phyloP scores from a whole-genome alignment of 2,797 vertebrate species.

The Tangara arthus region DNA sequence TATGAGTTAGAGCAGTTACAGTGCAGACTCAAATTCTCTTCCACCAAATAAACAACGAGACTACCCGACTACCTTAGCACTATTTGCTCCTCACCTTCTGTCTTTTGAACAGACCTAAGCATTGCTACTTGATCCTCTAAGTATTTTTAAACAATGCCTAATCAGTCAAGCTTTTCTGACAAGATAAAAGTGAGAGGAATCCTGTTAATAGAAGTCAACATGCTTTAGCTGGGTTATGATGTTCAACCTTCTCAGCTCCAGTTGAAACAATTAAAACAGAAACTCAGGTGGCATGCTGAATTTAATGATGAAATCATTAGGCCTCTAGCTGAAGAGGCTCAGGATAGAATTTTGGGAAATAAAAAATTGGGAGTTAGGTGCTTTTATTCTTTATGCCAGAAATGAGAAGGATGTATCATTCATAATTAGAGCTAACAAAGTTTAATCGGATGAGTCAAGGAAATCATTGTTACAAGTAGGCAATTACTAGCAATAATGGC shows the following conservation, averaged over 20 bases:
- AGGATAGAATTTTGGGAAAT: neutral
- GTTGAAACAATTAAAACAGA: neutral
- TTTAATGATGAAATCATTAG: neutral
- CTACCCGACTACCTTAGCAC: neutral
- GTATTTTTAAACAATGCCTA: neutral
- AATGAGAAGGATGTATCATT: neutral
- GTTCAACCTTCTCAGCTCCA: neutral
- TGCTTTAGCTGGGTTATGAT: neutral
- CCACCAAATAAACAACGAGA: neutral
- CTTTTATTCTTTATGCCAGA: constrained; percentile 19
- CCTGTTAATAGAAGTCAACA: neutral
- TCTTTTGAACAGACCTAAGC: constrained; percentile 4
- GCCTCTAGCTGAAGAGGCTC: neutral
- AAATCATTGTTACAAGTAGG: neutral
- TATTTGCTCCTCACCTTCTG: neutral
- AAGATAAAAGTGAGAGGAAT: neutral
- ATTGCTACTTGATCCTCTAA: neutral
- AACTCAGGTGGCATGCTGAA: neutral
- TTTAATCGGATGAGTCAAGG: neutral
- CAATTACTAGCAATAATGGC: neutral
- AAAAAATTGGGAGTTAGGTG: neutral
- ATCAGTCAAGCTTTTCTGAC: neutral
- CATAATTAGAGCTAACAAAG: constrained; percentile 5
- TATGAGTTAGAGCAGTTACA: neutral
- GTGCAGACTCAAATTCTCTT: neutral